Conservation (phyloP, 2,888 invertebrate genomes). For the Phasia obesa region DNA sequence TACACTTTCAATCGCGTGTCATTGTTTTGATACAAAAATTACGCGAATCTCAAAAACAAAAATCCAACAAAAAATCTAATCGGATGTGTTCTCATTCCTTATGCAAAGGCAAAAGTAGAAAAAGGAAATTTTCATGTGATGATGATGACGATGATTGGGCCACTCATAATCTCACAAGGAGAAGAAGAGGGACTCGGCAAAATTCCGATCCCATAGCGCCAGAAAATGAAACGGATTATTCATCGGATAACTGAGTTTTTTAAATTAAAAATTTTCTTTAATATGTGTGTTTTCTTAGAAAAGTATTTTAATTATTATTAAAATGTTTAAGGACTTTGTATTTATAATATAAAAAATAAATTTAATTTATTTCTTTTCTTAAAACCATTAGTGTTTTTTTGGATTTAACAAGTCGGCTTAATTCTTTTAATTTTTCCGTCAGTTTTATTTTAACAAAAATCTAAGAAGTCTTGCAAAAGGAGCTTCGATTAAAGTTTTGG, state of each 20-base stretch:
- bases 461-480: too few species aligned
- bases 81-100: background rate
- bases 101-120: background rate
- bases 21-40: constrained; percentile 50
- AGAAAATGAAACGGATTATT: constrained; percentile 15
- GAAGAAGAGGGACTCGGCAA: background rate
- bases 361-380: background rate
- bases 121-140: background rate
- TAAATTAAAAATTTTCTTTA: background rate
- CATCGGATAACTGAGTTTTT: constrained; percentile 34
- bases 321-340: too few species aligned
- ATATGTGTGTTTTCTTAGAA: too few species aligned
- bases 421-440: too few species aligned
- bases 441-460: too few species aligned
- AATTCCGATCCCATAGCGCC: constrained; percentile 43
- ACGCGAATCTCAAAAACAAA: constrained; percentile 42
- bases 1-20: constrained; percentile 54
- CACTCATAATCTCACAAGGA: background rate
- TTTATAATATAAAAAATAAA: background rate
- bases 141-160: constrained; percentile 6
- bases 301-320: too few species aligned
- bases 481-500: too few species aligned
- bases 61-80: background rate
- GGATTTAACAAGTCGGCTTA: too few species aligned
- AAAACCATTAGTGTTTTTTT: too few species aligned